phyloP scores from a whole-genome alignment of 2,113 vertebrate species.

The Dasyprocta punctata region DNA sequence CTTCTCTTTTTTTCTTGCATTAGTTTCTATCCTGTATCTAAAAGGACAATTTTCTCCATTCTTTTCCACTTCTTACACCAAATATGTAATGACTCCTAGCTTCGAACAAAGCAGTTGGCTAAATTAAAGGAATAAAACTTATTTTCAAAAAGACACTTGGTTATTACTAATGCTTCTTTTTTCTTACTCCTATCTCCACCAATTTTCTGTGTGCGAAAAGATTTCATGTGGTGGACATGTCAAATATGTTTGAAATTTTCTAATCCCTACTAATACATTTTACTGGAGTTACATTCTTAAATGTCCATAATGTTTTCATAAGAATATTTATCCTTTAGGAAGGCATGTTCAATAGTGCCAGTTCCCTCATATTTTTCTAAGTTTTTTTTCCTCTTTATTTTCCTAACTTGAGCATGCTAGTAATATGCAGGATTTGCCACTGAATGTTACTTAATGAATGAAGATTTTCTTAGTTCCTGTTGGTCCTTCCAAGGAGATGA shows the following conservation, averaged over 20 bases:
- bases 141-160: background rate
- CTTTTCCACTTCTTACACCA: background rate
- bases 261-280: background rate
- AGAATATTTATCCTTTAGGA: slow-evolving; percentile 2
- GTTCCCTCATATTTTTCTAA: background rate
- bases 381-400: slow-evolving; percentile 22
- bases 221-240: background rate
- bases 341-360: background rate
- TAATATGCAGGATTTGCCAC: background rate
- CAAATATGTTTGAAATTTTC: background rate
- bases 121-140: slow-evolving; percentile 36
- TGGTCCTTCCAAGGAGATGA: background rate
- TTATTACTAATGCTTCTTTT: background rate
- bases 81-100: background rate
- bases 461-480: background rate
- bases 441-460: background rate
- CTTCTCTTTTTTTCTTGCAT: background rate
- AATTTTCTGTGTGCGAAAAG: background rate
- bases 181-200: background rate
- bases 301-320: background rate
- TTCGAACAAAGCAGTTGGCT: slow-evolving; percentile 6
- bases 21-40: background rate
- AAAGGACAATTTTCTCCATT: background rate
- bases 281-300: background rate
- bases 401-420: background rate